Conservation (phyloP, 1,140 invertebrate species). For the Lerema accius region DNA sequence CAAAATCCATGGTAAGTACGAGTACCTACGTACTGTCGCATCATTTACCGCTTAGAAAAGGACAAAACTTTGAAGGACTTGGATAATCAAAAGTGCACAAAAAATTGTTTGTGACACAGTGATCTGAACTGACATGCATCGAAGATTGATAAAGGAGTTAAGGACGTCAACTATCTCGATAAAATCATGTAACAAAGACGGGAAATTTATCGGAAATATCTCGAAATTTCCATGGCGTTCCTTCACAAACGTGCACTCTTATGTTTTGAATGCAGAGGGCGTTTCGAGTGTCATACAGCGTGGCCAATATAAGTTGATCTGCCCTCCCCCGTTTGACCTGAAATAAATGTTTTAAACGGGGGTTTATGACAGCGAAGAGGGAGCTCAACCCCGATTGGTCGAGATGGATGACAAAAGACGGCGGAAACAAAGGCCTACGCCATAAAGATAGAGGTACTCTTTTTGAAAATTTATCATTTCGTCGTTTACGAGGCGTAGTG, state of each 20-base stretch:
- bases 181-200: constrained; percentile 49
- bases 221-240: constrained; percentile 47
- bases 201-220: constrained; percentile 52
- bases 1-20: too few species aligned
- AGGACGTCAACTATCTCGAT: constrained; percentile 39
- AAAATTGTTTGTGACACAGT: neutral
- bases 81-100: too few species aligned
- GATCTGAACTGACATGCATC: neutral
- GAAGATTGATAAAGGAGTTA: constrained; percentile 17
- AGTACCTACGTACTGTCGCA: too few species aligned
- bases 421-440: constrained; percentile 45
- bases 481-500: constrained; percentile 38
- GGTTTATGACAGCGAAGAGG: constrained; percentile 19
- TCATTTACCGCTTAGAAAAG: too few species aligned
- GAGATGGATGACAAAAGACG: constrained; percentile 48
- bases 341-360: constrained; percentile 30
- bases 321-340: constrained; percentile 14
- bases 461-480: constrained; percentile 47
- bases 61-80: too few species aligned
- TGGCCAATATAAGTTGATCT: constrained; percentile 35
- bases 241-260: constrained; percentile 47
- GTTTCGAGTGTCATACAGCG: constrained; percentile 36
- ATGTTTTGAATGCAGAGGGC: constrained; percentile 40
- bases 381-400: constrained; percentile 39
- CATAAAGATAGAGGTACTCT: constrained; percentile 43